These are phyloP conservation scores for Aythya baeri DNA, from an alignment of 2,113 vertebrate genomes.

Conservation along the genomic window DNA sequence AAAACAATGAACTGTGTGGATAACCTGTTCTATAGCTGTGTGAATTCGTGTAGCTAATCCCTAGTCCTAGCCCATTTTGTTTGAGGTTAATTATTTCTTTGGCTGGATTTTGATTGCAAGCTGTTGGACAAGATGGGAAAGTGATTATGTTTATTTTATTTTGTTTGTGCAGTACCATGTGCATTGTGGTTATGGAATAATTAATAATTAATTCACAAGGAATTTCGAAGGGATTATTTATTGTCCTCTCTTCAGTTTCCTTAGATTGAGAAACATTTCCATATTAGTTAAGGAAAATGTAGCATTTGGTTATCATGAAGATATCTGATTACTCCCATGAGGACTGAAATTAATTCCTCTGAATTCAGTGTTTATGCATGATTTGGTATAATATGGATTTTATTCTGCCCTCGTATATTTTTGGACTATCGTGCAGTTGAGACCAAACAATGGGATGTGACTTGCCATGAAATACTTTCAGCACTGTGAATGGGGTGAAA, in stretches of 20 bases:
- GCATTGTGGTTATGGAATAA: constrained; percentile 19
- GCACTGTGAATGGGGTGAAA: neutral
- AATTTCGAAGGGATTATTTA: constrained; percentile 23
- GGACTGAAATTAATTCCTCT: neutral
- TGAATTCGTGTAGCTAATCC: neutral
- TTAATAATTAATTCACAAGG: neutral
- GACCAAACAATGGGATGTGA: constrained; percentile 10
- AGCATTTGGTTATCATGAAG: neutral
- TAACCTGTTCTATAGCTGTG: neutral
- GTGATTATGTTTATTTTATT: neutral
- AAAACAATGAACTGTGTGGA: neutral
- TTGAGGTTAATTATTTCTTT: neutral
- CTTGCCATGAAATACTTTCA: constrained; percentile 10
- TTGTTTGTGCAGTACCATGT: neutral
- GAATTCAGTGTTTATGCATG: neutral
- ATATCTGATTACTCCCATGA: neutral
- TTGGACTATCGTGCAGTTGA: neutral
- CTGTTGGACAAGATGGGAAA: neutral
- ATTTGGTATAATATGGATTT: neutral
- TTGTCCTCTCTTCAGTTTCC: neutral
- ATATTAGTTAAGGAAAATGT: constrained; percentile 6
- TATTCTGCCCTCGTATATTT: neutral
- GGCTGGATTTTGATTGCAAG: neutral
- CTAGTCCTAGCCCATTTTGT: neutral
- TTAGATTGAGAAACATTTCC: neutral